phyloP scores from a whole-genome alignment of 2,113 vertebrate genomes.

The Daphoenositta chrysoptera region DNA sequence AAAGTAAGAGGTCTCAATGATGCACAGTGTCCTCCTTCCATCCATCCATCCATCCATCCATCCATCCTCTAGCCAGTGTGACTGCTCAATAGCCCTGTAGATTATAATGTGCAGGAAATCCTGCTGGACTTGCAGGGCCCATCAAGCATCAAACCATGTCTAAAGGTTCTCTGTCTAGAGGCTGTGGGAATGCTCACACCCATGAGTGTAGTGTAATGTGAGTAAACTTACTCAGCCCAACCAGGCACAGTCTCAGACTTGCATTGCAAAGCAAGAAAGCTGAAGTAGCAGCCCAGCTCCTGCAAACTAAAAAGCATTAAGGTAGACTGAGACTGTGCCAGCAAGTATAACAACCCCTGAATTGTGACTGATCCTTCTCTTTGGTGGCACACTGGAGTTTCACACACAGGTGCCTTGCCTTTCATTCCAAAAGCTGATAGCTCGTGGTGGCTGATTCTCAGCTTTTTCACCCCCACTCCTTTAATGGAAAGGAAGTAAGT shows the following conservation, averaged over 20 bases:
- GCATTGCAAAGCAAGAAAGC: not conserved
- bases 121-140: not conserved
- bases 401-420: not conserved
- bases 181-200: not conserved
- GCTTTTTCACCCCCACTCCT: not conserved
- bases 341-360: not conserved
- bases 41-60: not conserved
- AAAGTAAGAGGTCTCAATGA: not conserved
- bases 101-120: not conserved
- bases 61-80: not conserved
- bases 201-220: fast-evolving
- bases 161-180: not conserved
- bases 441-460: not conserved
- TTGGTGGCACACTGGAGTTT: not conserved
- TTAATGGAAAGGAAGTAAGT: not conserved
- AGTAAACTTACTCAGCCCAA: not conserved
- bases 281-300: not conserved
- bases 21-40: not conserved
- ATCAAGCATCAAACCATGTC: not conserved
- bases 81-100: not conserved
- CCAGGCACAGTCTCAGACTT: not conserved
- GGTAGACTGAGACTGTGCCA: not conserved
- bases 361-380: not conserved
- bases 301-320: not conserved
- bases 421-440: not conserved